Percentiles rank a stretch among this genome's conserved stretches.
Evolutionary conservation across 2,888 invertebrate species (phyloP).

Genomic region (Phytoseiulus persimilis): DNA sequence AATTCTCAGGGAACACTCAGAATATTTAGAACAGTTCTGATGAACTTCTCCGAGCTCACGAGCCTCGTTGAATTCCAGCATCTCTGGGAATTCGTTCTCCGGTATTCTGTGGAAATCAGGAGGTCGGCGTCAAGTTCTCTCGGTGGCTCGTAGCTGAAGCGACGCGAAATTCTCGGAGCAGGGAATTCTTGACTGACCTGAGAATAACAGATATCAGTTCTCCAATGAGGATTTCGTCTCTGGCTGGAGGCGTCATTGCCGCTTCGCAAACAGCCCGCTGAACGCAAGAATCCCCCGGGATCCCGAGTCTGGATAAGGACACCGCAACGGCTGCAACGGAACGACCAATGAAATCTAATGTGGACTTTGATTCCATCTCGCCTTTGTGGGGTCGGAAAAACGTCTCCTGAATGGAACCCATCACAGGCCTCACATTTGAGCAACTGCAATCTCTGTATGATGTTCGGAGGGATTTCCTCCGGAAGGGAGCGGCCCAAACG

Average conservation of each 20-base stretch:
- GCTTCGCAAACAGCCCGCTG: conserved; percentile 28
- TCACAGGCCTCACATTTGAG: conserved; percentile 13
- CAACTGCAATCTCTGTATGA: background rate
- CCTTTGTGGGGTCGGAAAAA: too few relatives aligned
- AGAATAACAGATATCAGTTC: background rate
- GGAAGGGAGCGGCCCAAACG: background rate
- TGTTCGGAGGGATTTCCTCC: background rate
- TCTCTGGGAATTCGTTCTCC: background rate
- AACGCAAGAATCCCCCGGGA: conserved; percentile 15
- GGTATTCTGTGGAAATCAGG: background rate
- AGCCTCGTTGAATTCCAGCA: conserved; percentile 22
- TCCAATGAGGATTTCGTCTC: conserved; percentile 13
- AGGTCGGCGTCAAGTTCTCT: too few relatives aligned
- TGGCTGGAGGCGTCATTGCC: background rate
- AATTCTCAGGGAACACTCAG: conserved; percentile 11
- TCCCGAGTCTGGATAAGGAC: background rate
- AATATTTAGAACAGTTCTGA: conserved; percentile 21
- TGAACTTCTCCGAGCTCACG: background rate
- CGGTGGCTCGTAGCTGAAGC: too few relatives aligned
- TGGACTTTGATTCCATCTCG: too few relatives aligned
- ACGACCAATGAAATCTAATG: too few relatives aligned
- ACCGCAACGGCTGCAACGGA: background rate
- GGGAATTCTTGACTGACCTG: background rate
- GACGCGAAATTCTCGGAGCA: too few relatives aligned
- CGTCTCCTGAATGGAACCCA: too few relatives aligned